phyloP scores from a whole-genome alignment of 2,888 invertebrate species.

The Adela reaumurella region DNA sequence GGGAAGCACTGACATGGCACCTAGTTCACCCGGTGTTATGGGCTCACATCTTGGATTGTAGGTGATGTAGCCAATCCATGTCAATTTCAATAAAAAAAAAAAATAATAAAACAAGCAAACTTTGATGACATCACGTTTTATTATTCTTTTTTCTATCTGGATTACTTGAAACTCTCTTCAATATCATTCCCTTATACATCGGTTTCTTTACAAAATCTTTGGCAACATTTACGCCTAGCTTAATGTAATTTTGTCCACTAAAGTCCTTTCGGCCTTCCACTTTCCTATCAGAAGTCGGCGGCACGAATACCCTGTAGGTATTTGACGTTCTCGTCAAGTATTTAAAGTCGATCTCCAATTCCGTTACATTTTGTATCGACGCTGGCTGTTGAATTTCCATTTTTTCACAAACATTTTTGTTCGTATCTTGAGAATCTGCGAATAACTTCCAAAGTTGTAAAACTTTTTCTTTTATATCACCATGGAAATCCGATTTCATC shows the following conservation, averaged over 20 bases:
- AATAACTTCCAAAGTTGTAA: slow-evolving; percentile 20
- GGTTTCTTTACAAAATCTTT: slow-evolving; percentile 17
- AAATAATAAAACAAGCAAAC: no score
- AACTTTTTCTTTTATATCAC: slow-evolving; percentile 20
- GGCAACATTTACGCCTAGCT: slow-evolving; percentile 20
- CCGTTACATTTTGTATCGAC: not conserved
- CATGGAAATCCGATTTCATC: slow-evolving; percentile 16
- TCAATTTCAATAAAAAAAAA: no score
- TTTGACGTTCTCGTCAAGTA: slow-evolving; percentile 34
- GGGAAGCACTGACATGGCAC: no score
- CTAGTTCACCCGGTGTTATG: no score
- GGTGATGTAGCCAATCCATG: no score
- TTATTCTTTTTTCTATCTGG: slow-evolving; percentile 24
- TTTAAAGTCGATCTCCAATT: slow-evolving; percentile 14
- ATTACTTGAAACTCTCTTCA: slow-evolving; percentile 40
- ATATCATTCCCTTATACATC: slow-evolving; percentile 32
- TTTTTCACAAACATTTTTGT: not conserved
- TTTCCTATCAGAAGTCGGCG: slow-evolving; percentile 13
- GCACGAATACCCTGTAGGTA: slow-evolving; percentile 33
- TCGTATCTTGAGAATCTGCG: slow-evolving; percentile 10
- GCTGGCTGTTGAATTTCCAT: slow-evolving; percentile 8
- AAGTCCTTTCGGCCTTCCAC: slow-evolving; percentile 18
- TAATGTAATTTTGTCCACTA: slow-evolving; percentile 33
- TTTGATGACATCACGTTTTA: slow-evolving; percentile 6
- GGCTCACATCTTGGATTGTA: no score